These are phyloP conservation scores for Heliconius charithonia DNA, from an alignment of 2,888 invertebrate species.

Conservation along the genomic window DNA sequence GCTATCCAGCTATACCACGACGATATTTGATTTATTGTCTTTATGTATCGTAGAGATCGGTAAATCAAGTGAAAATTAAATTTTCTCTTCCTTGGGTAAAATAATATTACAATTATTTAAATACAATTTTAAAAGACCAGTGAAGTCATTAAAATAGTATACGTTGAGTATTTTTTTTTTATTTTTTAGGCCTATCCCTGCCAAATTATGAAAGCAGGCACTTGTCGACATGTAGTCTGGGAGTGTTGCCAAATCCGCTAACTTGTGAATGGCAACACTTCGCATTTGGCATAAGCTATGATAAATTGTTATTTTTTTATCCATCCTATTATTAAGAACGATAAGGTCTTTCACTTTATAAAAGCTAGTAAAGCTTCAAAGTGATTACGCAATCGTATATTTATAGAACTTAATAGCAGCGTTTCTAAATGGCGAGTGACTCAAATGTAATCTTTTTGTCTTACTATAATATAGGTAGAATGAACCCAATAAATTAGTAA, in stretches of 20 bases:
- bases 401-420: background rate
- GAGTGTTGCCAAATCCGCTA: slow-evolving; percentile 58
- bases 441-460: background rate
- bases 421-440: background rate
- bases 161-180: slow-evolving; percentile 22
- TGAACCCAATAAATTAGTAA: background rate
- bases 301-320: slow-evolving; percentile 47
- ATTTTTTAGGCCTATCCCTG: slow-evolving; percentile 41
- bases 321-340: slow-evolving; percentile 17
- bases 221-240: slow-evolving; percentile 58
- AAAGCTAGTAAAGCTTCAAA: background rate
- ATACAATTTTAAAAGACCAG: background rate
- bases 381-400: background rate
- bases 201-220: slow-evolving; percentile 55
- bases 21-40: no score
- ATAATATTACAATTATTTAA: no score
- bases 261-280: slow-evolving; percentile 45
- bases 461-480: background rate
- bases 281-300: slow-evolving; percentile 47
- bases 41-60: no score
- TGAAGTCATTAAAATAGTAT: slow-evolving; percentile 19
- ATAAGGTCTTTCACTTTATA: slow-evolving; percentile 13
- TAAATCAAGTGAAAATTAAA: no score
- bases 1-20: no score
- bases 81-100: no score